These are phyloP conservation scores for Oncorhynchus clarkii DNA, from an alignment of 2,113 vertebrate species.

Conservation along the genomic window DNA sequence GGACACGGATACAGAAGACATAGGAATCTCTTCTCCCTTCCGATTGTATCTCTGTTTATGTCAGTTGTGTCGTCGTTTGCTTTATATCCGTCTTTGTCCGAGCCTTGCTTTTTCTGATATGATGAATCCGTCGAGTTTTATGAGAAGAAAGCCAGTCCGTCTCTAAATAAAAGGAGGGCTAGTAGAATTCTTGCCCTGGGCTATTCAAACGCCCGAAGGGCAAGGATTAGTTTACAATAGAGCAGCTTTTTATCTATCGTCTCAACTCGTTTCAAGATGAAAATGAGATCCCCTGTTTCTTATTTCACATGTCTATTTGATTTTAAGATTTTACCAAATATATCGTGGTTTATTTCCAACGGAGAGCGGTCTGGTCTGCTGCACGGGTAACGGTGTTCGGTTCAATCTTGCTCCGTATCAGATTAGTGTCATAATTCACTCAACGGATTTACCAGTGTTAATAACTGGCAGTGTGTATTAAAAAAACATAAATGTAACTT, in stretches of 20 bases:
- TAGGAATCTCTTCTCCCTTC: slow-evolving; percentile 32
- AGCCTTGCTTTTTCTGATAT: slow-evolving; percentile 50
- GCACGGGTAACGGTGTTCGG: slow-evolving; percentile 60
- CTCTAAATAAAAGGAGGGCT: slow-evolving; percentile 67
- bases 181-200: slow-evolving; percentile 77
- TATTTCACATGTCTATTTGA: slow-evolving; percentile 16
- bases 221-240: slow-evolving; percentile 82
- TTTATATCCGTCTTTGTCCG: slow-evolving; percentile 31
- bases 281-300: slow-evolving; percentile 59
- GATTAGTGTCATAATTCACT: slow-evolving; percentile 41
- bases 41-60: slow-evolving; percentile 13
- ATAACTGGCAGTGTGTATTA: background rate
- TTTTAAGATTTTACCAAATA: slow-evolving; percentile 14
- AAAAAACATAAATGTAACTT: background rate
- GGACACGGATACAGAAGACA: slow-evolving; percentile 66
- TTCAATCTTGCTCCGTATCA: slow-evolving; percentile 47
- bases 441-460: background rate
- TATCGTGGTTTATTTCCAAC: slow-evolving; percentile 16
- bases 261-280: slow-evolving; percentile 71
- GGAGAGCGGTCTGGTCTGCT: slow-evolving; percentile 24
- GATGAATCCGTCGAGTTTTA: slow-evolving; percentile 63
- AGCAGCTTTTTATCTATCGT: slow-evolving; percentile 70
- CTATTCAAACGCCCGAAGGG: slow-evolving; percentile 78
- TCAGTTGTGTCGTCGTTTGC: slow-evolving; percentile 20
- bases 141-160: slow-evolving; percentile 68